Evolutionary conservation across 2,797 vertebrate genomes (phyloP).

Genomic region (Crenuchus spilurus): DNA sequence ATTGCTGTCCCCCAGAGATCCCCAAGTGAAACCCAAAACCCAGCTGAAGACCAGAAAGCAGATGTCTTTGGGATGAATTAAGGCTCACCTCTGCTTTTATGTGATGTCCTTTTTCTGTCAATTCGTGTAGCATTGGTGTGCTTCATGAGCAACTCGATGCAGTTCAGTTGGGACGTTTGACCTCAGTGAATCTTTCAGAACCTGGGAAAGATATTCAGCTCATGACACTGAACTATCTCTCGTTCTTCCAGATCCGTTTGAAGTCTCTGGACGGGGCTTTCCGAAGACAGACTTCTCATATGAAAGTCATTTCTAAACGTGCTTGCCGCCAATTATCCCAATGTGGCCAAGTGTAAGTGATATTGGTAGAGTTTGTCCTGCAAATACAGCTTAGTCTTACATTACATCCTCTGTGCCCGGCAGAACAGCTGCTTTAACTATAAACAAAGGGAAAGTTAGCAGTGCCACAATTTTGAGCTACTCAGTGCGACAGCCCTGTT

Average conservation of each 20-base stretch:
- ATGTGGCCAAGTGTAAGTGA: constrained; percentile 62
- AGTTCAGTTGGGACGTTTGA: constrained; percentile 48
- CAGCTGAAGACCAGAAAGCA: constrained; percentile 55
- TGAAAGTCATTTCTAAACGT: constrained; percentile 63
- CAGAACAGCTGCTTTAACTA: constrained; percentile 70
- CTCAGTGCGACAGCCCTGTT: constrained; percentile 67
- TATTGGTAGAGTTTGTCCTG: constrained; percentile 67
- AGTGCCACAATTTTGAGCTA: constrained; percentile 55
- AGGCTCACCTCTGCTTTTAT: constrained; percentile 63
- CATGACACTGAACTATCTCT: constrained; percentile 24
- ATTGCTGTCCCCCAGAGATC: constrained; percentile 67
- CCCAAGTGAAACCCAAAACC: constrained; percentile 71
- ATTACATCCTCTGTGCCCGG: constrained; percentile 61
- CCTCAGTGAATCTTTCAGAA: constrained; percentile 35
- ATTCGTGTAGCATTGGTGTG: constrained; percentile 57
- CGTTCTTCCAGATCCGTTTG: constrained; percentile 38
- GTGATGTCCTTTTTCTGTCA: constrained; percentile 57
- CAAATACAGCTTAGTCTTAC: constrained; percentile 71
- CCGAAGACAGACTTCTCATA: constrained; percentile 57
- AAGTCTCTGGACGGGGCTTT: constrained; percentile 47
- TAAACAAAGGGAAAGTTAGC: constrained; percentile 66
- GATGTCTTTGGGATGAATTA: constrained; percentile 65
- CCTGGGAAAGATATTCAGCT: constrained; percentile 20
- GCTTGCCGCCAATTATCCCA: constrained; percentile 68
- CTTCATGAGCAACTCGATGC: constrained; percentile 48